Evolutionary conservation across 2,888 invertebrate genomes (phyloP).

Genomic region (Cryptocephalus moraei): DNA sequence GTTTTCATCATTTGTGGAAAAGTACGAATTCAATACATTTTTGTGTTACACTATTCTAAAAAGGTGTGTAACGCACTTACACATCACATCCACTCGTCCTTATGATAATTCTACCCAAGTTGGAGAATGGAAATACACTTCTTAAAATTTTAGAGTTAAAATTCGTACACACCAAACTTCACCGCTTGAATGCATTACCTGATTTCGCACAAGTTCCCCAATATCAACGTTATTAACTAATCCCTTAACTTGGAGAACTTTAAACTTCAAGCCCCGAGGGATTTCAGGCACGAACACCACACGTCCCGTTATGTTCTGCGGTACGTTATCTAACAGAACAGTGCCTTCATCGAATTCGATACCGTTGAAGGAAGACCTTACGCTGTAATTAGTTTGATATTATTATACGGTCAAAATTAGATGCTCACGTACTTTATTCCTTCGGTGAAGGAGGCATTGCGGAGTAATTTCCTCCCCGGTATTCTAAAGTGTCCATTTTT

Average conservation of each 20-base stretch:
- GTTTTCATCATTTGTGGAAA: too few species aligned
- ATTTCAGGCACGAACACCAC: constrained; percentile 25
- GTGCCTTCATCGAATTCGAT: constrained; percentile 18
- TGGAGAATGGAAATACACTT: too few species aligned
- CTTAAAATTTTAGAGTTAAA: too few species aligned
- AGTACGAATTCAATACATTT: too few species aligned
- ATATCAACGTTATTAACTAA: constrained; percentile 28
- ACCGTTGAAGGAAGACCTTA: too few species aligned
- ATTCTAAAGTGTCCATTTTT: constrained; percentile 34
- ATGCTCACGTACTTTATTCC: too few species aligned
- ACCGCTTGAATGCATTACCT: constrained; percentile 19
- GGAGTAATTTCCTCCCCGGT: constrained; percentile 37
- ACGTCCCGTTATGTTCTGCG: constrained; percentile 34
- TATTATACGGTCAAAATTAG: too few species aligned
- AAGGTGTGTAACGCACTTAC: too few species aligned
- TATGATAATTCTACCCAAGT: too few species aligned
- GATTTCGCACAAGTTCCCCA: constrained; percentile 24
- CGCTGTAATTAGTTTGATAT: too few species aligned
- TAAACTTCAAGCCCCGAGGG: constrained; percentile 18
- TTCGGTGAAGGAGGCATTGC: constrained; percentile 20
- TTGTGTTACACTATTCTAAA: too few species aligned
- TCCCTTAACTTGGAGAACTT: constrained; percentile 27
- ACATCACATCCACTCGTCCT: too few species aligned
- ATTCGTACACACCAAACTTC: neutral
- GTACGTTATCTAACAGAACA: neutral